Conservation (phyloP, 2,113 vertebrate species). For the Zosterops lateralis region DNA sequence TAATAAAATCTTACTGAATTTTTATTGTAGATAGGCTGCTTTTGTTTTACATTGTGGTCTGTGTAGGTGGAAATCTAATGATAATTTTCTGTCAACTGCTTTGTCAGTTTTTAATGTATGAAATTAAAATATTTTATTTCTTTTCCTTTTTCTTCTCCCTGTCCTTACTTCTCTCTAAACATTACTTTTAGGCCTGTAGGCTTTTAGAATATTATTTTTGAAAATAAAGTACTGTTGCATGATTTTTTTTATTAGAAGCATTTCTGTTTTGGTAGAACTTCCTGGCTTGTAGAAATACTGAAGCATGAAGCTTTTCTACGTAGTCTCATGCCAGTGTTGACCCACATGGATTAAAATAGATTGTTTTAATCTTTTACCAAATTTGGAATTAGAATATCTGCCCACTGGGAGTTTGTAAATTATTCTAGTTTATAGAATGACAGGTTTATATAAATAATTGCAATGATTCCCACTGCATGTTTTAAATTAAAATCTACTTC, state of each 20-base stretch:
- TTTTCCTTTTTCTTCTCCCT: neutral
- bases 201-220: neutral
- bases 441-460: constrained; percentile 77
- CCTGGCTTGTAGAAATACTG: constrained; percentile 55
- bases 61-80: neutral
- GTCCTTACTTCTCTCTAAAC: neutral
- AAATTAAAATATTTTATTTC: neutral
- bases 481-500: constrained; percentile 62
- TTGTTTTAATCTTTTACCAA: constrained; percentile 84
- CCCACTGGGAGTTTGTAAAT: constrained; percentile 77
- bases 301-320: constrained; percentile 73
- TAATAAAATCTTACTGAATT: neutral
- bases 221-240: neutral
- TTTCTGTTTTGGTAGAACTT: constrained; percentile 44
- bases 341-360: constrained; percentile 83
- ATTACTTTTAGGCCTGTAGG: neutral
- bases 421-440: constrained; percentile 75
- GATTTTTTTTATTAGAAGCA: constrained; percentile 22
- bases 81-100: neutral
- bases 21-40: neutral
- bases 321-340: constrained; percentile 81
- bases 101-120: fast-evolving
- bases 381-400: constrained; percentile 83
- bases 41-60: neutral
- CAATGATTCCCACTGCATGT: constrained; percentile 62